Evolutionary conservation across 2,888 invertebrate genomes (phyloP).

Genomic region (Fissipunctia ypsillon): DNA sequence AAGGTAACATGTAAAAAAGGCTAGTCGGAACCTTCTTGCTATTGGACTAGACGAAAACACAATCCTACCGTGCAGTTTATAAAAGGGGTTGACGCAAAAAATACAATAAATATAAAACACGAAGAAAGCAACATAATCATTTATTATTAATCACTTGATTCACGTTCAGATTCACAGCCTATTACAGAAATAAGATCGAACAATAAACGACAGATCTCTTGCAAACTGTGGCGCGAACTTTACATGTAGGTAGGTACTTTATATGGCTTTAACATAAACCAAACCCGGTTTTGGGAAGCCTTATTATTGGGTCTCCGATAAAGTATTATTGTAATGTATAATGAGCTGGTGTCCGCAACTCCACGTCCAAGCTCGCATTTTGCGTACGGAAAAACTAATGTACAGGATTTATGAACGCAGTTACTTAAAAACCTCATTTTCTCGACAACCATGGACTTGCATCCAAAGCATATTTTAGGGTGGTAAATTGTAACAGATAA

Average conservation of each 20-base stretch:
- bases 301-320: background rate
- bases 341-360: background rate
- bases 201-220: constrained; percentile 59
- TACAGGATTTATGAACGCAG: background rate
- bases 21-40: background rate
- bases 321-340: background rate
- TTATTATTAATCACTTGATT: constrained; percentile 72
- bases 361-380: background rate
- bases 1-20: background rate
- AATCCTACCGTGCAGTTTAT: too few species aligned
- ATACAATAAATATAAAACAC: constrained; percentile 24
- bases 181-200: constrained; percentile 67
- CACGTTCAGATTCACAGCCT: constrained; percentile 78
- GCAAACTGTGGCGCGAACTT: constrained; percentile 38
- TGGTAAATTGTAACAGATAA: background rate
- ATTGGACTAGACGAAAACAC: background rate
- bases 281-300: background rate
- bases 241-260: constrained; percentile 3
- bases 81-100: background rate
- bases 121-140: constrained; percentile 74
- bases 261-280: background rate
- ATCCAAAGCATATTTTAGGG: background rate
- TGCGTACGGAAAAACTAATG: background rate
- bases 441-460: background rate
- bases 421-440: background rate